Evolutionary conservation across 2,113 vertebrate genomes (phyloP).

Genomic region (Aix galericulata): DNA sequence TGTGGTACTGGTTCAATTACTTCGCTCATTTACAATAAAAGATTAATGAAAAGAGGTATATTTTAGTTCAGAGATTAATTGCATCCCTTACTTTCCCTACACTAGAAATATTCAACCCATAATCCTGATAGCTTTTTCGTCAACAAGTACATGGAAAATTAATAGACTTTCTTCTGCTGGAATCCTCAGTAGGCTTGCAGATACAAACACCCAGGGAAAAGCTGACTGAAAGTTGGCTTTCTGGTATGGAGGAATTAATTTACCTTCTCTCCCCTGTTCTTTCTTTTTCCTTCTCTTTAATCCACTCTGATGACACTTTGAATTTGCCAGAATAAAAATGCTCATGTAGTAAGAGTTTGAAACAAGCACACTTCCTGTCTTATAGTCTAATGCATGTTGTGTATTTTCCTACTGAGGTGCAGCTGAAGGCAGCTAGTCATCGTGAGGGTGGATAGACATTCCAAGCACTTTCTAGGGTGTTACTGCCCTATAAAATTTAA

Average conservation of each 20-base stretch:
- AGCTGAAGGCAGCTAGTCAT: background rate
- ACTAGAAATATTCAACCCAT: constrained; percentile 87
- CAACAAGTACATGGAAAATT: constrained; percentile 91
- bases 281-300: constrained; percentile 63
- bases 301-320: constrained; percentile 67
- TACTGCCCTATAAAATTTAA: constrained; percentile 23
- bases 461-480: background rate
- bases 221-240: constrained; percentile 74
- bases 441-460: background rate
- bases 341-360: background rate
- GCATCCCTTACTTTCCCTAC: constrained; percentile 82
- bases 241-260: constrained; percentile 77
- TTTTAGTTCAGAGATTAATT: constrained; percentile 95
- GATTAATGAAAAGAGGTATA: constrained; percentile 92
- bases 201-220: constrained; percentile 76
- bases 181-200: constrained; percentile 78
- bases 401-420: constrained; percentile 3
- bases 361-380: constrained; percentile 19
- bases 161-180: constrained; percentile 87
- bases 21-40: constrained; percentile 90
- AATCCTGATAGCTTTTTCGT: constrained; percentile 90
- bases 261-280: constrained; percentile 50
- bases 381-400: background rate
- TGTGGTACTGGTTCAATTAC: constrained; percentile 84
- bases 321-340: constrained; percentile 64